phyloP scores from a whole-genome alignment of 2,797 vertebrate species.

The Okamejei kenojei region DNA sequence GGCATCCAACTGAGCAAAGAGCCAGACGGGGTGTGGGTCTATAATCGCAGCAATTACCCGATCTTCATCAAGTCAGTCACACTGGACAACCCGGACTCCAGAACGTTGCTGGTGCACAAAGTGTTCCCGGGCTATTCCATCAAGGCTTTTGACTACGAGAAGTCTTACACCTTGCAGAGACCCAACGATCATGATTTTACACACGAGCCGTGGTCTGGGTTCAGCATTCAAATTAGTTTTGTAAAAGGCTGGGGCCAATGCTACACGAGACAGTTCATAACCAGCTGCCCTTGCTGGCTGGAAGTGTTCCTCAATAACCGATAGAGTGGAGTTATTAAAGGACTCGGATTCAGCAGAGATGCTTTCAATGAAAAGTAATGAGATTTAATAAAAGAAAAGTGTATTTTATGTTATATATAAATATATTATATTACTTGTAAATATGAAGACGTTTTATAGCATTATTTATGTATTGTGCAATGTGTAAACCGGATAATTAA shows the following conservation, averaged over 20 bases:
- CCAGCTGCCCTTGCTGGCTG: slow-evolving; percentile 96
- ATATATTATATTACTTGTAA: slow-evolving; percentile 99
- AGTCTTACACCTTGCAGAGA: slow-evolving; percentile 83
- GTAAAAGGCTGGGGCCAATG: slow-evolving; percentile 99
- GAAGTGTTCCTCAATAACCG: slow-evolving; percentile 96
- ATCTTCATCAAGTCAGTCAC: slow-evolving; percentile 99
- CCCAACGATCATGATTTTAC: slow-evolving; percentile 97
- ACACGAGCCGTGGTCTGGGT: slow-evolving; percentile 90
- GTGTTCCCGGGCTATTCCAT: slow-evolving; percentile 97
- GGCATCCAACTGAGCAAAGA: slow-evolving; percentile 94
- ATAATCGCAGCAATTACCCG: slow-evolving; percentile 96
- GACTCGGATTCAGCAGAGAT: not conserved
- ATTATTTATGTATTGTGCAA: slow-evolving; percentile 99
- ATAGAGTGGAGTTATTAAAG: slow-evolving; percentile 50
- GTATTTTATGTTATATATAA: slow-evolving; percentile 99
- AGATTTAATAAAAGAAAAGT: slow-evolving; percentile 81
- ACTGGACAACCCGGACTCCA: slow-evolving; percentile 97
- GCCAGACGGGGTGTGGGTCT: slow-evolving; percentile 92
- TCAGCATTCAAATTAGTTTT: slow-evolving; percentile 97
- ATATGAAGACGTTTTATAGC: slow-evolving; percentile 99
- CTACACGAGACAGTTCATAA: slow-evolving; percentile 98
- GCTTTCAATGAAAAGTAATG: slow-evolving; percentile 35
- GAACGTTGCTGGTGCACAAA: slow-evolving; percentile 91
- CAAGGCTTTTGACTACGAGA: slow-evolving; percentile 97
- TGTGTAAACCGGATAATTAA: slow-evolving; percentile 91